Percentiles rank a stretch among this genome's conserved stretches.
Evolutionary conservation across 2,113 vertebrate genomes (phyloP).

Genomic region (Nestor notabilis): DNA sequence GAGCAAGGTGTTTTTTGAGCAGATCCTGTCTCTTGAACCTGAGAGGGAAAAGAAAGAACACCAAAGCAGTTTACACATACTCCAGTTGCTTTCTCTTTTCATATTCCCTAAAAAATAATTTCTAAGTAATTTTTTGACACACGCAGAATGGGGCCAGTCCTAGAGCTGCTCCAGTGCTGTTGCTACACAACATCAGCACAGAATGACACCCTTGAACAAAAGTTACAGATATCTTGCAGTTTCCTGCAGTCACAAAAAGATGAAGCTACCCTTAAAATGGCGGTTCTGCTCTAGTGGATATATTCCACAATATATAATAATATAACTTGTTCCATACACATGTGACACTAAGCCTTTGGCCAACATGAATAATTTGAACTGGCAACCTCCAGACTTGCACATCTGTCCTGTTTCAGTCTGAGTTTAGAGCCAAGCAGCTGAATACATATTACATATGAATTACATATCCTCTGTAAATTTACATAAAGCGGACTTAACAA

Average conservation of each 20-base stretch:
- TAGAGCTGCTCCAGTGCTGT: background rate
- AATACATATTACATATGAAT: too few species aligned
- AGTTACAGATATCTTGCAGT: slow-evolving; percentile 1
- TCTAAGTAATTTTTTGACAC: background rate
- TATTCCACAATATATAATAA: background rate
- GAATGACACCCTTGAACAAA: background rate
- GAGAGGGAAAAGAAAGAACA: background rate
- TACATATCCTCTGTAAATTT: background rate
- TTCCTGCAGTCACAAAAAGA: slow-evolving; percentile 28
- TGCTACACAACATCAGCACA: background rate
- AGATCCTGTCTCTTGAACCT: background rate
- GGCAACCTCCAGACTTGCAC: background rate
- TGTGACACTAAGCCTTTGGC: background rate
- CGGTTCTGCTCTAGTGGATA: background rate
- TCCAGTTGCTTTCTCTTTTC: background rate
- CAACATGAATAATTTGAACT: background rate
- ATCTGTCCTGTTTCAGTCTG: background rate
- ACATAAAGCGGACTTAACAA: background rate
- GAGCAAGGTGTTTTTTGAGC: background rate
- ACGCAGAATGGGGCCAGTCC: background rate
- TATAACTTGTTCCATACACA: background rate
- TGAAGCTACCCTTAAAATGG: background rate
- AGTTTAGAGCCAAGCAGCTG: slow-evolving; percentile 4
- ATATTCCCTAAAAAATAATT: background rate
- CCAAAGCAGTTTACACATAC: background rate